A percentile compares a stretch with the other conserved stretches of the same genome.
Conservation (phyloP, 2,113 vertebrate genomes). For the Salvelinus namaycush region DNA sequence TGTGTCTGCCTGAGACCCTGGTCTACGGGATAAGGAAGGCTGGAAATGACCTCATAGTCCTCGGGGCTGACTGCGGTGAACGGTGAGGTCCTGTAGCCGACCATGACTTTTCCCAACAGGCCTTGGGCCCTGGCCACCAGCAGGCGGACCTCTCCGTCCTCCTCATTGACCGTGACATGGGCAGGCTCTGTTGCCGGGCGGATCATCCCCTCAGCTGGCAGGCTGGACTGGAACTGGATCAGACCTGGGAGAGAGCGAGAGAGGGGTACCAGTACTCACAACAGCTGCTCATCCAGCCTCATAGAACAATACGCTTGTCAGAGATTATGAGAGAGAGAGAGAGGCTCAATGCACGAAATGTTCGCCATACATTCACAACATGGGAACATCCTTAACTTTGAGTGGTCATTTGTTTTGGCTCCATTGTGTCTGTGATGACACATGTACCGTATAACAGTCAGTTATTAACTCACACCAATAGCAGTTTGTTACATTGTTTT, state of each 20-base stretch:
- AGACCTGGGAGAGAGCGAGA: conserved; percentile 75
- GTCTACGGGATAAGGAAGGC: not conserved
- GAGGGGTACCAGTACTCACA: not conserved
- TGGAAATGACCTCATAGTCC: conserved; percentile 84
- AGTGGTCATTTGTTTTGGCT: too few relatives aligned
- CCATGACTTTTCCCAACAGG: conserved; percentile 83
- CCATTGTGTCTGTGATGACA: too few relatives aligned
- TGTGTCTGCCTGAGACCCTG: too few relatives aligned
- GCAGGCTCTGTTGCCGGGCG: conserved; percentile 72
- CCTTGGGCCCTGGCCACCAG: conserved; percentile 89
- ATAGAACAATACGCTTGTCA: not conserved
- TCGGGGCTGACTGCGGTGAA: conserved; percentile 84
- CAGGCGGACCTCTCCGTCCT: conserved; percentile 78
- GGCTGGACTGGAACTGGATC: conserved; percentile 84
- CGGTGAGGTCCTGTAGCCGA: conserved; percentile 83
- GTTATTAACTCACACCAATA: too few relatives aligned
- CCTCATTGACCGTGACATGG: conserved; percentile 80
- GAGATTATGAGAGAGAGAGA: not conserved
- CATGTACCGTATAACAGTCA: too few relatives aligned
- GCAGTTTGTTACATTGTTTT: too few relatives aligned
- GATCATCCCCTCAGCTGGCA: conserved; percentile 76
- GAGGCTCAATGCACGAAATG: too few relatives aligned
- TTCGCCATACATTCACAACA: too few relatives aligned
- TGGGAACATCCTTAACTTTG: too few relatives aligned
- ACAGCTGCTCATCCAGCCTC: not conserved